Percentiles rank a stretch among this genome's conserved stretches.
Conservation (phyloP, 2,888 invertebrate species). For the Oligia latruncula region DNA sequence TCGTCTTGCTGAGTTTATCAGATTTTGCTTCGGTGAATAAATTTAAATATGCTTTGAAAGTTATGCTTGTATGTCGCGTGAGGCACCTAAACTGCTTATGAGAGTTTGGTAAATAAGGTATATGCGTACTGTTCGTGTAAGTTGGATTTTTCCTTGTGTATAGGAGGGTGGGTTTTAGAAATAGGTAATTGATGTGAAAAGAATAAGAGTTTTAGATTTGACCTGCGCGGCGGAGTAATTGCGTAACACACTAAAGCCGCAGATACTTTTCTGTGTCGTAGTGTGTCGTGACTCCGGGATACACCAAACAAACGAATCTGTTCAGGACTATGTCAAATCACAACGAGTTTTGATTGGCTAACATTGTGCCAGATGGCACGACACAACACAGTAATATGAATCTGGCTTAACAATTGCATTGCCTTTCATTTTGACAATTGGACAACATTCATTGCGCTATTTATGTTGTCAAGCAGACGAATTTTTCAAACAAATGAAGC, state of each 20-base stretch:
- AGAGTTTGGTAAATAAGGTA: slow-evolving; percentile 16
- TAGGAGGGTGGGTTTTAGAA: background rate
- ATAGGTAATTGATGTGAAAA: too few relatives aligned
- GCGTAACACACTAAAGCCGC: too few relatives aligned
- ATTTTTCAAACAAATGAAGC: background rate
- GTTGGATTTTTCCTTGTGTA: slow-evolving; percentile 3
- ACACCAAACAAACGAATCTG: too few relatives aligned
- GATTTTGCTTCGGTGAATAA: slow-evolving; percentile 59
- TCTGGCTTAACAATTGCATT: too few relatives aligned
- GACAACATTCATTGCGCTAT: background rate
- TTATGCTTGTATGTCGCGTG: slow-evolving; percentile 24
- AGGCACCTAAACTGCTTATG: slow-evolving; percentile 6
- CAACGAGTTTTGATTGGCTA: too few relatives aligned
- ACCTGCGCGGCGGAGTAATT: too few relatives aligned
- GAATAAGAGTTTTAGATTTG: background rate
- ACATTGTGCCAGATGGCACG: too few relatives aligned
- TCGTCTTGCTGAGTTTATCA: slow-evolving; percentile 51
- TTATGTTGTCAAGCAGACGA: background rate
- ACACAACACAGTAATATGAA: too few relatives aligned
- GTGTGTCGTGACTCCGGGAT: too few relatives aligned
- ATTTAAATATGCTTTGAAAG: slow-evolving; percentile 61
- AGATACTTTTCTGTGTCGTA: too few relatives aligned
- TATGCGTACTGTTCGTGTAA: background rate
- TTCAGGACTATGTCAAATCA: too few relatives aligned
- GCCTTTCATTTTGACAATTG: background rate